Percentiles rank a stretch among this genome's conserved stretches.
Conservation (phyloP, 2,113 vertebrate species). For the Alexandromys fortis region DNA sequence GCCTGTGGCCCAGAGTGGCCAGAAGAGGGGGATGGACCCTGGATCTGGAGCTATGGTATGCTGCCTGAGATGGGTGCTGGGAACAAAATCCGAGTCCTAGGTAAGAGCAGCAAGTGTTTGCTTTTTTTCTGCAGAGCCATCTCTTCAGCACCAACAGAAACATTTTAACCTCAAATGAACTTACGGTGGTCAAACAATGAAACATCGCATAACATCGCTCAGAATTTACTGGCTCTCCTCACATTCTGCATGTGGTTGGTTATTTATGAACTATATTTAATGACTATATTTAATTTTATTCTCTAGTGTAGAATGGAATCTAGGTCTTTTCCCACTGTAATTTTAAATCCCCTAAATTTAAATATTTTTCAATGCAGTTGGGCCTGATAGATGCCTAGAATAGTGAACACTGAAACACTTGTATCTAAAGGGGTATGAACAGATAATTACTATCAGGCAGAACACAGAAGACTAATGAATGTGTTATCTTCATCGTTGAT, state of each 20-base stretch:
- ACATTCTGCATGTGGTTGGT: not conserved
- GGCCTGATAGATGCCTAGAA: not conserved
- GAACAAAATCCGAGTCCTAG: not conserved
- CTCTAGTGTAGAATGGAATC: not conserved
- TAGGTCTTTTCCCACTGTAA: not conserved
- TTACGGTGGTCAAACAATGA: not conserved
- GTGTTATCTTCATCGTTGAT: slow-evolving; percentile 33
- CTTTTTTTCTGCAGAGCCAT: no score
- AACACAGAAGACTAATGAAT: not conserved
- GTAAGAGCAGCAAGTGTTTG: not conserved
- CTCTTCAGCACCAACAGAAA: not conserved
- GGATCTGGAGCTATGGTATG: not conserved
- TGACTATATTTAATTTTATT: not conserved
- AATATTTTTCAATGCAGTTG: slow-evolving; percentile 7
- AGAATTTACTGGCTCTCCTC: not conserved
- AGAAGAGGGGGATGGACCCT: not conserved
- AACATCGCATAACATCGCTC: not conserved
- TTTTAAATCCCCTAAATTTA: slow-evolving; percentile 34
- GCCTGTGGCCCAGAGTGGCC: not conserved
- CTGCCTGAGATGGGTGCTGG: not conserved
- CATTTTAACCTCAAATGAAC: not conserved
- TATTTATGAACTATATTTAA: not conserved
- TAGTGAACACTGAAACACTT: not conserved
- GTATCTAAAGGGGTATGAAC: not conserved
- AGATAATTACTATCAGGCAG: slow-evolving; percentile 19